Evolutionary conservation across 2,797 vertebrate genomes (phyloP), one percentile per base, ranked within the genome.

Genomic region (Remorina albescens): DNA sequence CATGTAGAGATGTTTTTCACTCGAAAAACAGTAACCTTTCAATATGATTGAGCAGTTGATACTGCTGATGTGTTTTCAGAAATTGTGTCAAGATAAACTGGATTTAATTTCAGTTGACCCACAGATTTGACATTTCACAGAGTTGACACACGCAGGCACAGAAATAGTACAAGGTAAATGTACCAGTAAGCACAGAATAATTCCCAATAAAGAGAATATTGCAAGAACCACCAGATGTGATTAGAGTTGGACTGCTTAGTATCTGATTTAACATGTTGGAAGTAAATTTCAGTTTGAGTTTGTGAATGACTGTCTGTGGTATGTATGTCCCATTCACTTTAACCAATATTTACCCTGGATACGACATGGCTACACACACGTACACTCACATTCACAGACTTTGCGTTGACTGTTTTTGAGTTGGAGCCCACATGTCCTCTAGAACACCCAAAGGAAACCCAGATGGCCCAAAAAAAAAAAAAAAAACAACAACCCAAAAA

Each of bases 361-460:
- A n/a, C n/a, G n/a, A n/a, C n/a, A n/a, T n/a, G n/a, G n/a, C n/a
- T n/a, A n/a, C n/a, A n/a, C n/a, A n/a, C n/a, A n/a, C n/a, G n/a
- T n/a, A n/a, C n/a, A n/a, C n/a, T n/a, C n/a, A n/a, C n/a, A n/a
- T n/a, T n/a, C n/a, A n/a, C n/a, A n/a, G n/a, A n/a, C n/a, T n/a
- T n/a, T n/a, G n/a, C n/a, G n/a, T n/a, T n/a, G n/a, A n/a, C n/a
- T n/a, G 21, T 36, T 56, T 76, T 63, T 51, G 36, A 19, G 11
- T 58, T 28, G 0, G 8, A 63, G 11, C 16, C 28, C 12, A 5
- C 25, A 10, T 30, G 28, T 67, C 8, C 49, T 46, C 44, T 36
- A n/a, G 62, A 54, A 23, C 28, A 34, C 32, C 47, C 67, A 46
- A 16, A 53, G n/a, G 65, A 66, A 77, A 67, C 21, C 12, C 39